Conservation (phyloP, 2,797 vertebrate species). For the Gymnoscopelus braueri region DNA sequence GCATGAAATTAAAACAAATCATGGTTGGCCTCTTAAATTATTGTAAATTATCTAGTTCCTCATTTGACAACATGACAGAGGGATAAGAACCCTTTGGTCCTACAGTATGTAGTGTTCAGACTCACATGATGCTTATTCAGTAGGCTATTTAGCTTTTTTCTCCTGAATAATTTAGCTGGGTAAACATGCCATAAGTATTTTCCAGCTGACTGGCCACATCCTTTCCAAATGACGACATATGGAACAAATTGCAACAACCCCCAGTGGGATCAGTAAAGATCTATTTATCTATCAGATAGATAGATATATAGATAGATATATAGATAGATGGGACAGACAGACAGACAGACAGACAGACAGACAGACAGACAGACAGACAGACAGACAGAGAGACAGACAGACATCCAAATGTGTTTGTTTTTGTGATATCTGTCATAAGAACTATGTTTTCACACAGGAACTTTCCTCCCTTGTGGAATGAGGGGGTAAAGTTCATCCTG, state of each 20-base stretch:
- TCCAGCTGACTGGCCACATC: slow-evolving; percentile 21
- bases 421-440: no score
- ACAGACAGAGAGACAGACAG: no score
- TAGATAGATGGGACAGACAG: background rate
- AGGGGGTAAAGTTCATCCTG: no score
- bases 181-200: slow-evolving; percentile 12
- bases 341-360: background rate
- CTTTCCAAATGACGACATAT: slow-evolving; percentile 25
- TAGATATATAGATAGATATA: background rate
- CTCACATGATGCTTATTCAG: background rate
- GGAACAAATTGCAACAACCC: background rate
- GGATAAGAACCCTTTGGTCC: no score
- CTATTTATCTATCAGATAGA: no score
- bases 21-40: no score
- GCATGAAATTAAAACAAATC: no score
- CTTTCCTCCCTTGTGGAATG: no score
- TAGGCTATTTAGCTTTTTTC: slow-evolving; percentile 15
- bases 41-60: no score
- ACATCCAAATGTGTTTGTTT: no score
- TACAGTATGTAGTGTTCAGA: background rate
- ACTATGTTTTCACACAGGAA: no score
- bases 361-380: background rate
- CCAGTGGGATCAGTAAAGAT: background rate
- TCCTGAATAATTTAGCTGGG: slow-evolving; percentile 42
- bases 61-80: no score